These are phyloP conservation scores for Venustaconcha ellipsiformis DNA, from an alignment of 1,140 invertebrate genomes.

Conservation along the genomic window DNA sequence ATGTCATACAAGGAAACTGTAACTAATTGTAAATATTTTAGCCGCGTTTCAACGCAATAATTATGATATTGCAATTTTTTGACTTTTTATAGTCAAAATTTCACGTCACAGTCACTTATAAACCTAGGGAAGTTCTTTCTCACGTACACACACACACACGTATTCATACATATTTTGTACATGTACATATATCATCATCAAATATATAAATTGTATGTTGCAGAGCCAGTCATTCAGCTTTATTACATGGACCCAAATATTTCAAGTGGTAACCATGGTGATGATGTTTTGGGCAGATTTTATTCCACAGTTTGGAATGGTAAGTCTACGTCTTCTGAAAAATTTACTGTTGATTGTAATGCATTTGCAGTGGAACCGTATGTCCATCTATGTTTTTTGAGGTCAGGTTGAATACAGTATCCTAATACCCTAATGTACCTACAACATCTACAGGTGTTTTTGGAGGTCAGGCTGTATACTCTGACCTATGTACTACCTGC, in stretches of 20 bases:
- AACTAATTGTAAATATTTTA: neutral
- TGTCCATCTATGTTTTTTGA: too few species aligned
- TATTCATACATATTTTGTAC: neutral
- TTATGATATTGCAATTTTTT: neutral
- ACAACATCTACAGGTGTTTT: too few species aligned
- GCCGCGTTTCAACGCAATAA: too few species aligned
- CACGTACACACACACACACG: neutral
- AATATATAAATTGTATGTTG: constrained; percentile 6
- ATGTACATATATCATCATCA: neutral
- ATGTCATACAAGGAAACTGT: too few species aligned
- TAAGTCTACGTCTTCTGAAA: constrained; percentile 6
- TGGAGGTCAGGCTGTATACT: too few species aligned
- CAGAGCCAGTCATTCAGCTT: constrained; percentile 44
- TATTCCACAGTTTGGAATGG: constrained; percentile 45
- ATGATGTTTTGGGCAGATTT: constrained; percentile 49
- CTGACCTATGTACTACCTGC: too few species aligned
- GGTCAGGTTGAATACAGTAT: too few species aligned
- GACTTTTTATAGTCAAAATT: neutral
- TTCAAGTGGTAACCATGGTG: constrained; percentile 33
- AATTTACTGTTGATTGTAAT: too few species aligned
- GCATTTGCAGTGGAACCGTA: too few species aligned
- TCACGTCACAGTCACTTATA: neutral
- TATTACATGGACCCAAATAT: constrained; percentile 41
- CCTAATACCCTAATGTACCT: too few species aligned
- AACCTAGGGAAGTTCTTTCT: neutral